Evolutionary conservation across 2,797 vertebrate species (phyloP).

Genomic region (Rhinichthys osculus): DNA sequence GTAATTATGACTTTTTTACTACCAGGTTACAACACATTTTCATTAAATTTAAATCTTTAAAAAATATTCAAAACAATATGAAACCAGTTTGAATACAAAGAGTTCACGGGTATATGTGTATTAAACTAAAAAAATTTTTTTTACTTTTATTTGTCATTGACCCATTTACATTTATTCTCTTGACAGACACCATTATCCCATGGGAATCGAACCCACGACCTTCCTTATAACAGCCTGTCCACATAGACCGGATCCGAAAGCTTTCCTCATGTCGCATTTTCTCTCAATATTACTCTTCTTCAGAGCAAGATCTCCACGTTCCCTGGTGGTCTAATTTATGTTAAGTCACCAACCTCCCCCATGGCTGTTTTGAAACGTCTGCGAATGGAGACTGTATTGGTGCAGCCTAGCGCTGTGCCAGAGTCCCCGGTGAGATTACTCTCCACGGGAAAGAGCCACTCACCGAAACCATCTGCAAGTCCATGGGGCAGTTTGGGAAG

Average conservation of each 20-base stretch:
- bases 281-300: conserved; percentile 78
- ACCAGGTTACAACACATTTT: not conserved
- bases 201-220: not conserved
- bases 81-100: not conserved
- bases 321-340: conserved; percentile 91
- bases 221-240: not conserved
- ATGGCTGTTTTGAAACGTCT: conserved; percentile 84
- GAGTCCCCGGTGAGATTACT: conserved; percentile 84
- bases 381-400: conserved; percentile 79
- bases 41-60: not conserved
- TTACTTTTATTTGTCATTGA: not conserved
- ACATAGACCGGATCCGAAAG: conserved; percentile 58
- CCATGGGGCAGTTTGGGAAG: conserved; percentile 83
- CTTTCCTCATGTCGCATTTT: conserved; percentile 69
- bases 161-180: not conserved
- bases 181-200: conserved; percentile 8
- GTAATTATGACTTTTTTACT: not conserved
- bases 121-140: too few species aligned
- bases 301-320: conserved; percentile 79
- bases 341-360: conserved; percentile 87
- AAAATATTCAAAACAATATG: not conserved
- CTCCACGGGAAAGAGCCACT: conserved; percentile 84
- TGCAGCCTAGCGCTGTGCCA: conserved; percentile 78
- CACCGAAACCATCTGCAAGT: conserved; percentile 85
- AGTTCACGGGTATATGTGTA: not conserved